These are phyloP conservation scores for Cataglyphis livida DNA, from an alignment of 2,888 invertebrate genomes.

Conservation along the genomic window DNA sequence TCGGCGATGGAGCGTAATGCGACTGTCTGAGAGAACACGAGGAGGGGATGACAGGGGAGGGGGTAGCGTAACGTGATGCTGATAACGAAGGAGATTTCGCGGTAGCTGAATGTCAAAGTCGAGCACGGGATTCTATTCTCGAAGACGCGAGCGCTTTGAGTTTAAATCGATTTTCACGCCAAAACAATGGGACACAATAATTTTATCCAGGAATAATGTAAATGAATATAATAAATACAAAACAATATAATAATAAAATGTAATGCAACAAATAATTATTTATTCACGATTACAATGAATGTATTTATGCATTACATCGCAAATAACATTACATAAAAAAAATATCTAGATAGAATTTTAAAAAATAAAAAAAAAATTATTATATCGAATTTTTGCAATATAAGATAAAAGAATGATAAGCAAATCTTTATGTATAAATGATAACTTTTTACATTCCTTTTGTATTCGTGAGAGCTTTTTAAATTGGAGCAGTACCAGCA, in stretches of 20 bases:
- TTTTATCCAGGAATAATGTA: neutral
- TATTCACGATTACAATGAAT: neutral
- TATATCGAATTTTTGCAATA: neutral
- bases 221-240: neutral
- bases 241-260: neutral
- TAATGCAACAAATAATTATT: neutral
- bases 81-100: conserved; percentile 67
- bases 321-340: neutral
- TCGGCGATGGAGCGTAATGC: conserved; percentile 60
- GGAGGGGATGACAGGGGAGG: conserved; percentile 42
- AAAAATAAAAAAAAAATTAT: neutral
- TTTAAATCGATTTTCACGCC: neutral
- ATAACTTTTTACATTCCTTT: neutral
- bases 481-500: neutral
- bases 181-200: neutral
- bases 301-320: neutral
- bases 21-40: conserved; percentile 54
- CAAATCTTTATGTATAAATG: neutral
- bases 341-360: neutral
- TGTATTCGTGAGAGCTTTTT: neutral
- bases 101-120: conserved; percentile 45
- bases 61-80: conserved; percentile 66
- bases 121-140: conserved; percentile 19
- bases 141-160: neutral
- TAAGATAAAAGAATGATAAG: neutral